Conservation (phyloP, 2,113 vertebrate species). For the Gobiocypris rarus region DNA sequence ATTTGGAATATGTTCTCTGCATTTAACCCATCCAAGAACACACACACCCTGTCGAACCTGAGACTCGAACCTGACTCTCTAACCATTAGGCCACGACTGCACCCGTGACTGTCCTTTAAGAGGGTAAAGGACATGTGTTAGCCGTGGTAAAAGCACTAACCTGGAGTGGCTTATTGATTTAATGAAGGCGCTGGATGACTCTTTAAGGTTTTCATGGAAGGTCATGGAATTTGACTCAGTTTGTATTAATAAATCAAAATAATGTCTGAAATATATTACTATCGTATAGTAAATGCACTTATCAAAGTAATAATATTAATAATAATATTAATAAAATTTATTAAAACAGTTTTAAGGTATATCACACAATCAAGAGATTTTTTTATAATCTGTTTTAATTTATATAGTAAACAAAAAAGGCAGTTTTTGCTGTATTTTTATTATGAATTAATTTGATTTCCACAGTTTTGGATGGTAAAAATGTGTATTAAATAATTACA, state of each 20-base stretch:
- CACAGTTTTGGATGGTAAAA: background rate
- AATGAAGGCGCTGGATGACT: background rate
- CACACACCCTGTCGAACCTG: no score
- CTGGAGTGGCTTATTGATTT: background rate
- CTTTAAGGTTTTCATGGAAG: no score
- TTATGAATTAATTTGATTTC: background rate
- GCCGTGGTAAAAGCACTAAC: background rate
- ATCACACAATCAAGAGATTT: background rate
- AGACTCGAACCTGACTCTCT: no score
- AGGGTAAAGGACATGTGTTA: background rate
- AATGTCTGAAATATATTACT: background rate
- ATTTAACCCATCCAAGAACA: no score
- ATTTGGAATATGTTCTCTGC: no score
- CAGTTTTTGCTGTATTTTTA: background rate
- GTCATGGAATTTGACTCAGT: background rate
- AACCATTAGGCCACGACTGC: no score
- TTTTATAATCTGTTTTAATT: background rate
- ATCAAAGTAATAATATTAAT: background rate
- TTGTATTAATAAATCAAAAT: background rate
- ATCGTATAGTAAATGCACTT: background rate
- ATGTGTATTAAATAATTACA: background rate
- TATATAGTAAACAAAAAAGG: background rate
- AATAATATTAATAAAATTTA: background rate
- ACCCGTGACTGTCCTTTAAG: no score
- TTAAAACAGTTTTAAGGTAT: background rate